A percentile compares a stretch with the other conserved stretches of the same genome.
Conservation (phyloP, 2,113 vertebrate species). For the Theropithecus gelada region DNA sequence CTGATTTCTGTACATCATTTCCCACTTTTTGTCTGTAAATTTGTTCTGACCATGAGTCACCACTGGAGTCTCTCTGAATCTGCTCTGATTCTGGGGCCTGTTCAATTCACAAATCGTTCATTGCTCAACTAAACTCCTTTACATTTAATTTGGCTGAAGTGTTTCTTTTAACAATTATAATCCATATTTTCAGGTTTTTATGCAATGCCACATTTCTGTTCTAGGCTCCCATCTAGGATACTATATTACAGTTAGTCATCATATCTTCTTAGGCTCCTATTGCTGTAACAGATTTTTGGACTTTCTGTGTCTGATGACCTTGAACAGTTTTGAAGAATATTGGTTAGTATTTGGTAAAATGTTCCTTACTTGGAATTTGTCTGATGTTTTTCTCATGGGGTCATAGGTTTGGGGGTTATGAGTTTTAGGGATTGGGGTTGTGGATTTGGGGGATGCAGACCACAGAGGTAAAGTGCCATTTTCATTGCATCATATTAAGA, state of each 20-base stretch:
- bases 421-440: not conserved
- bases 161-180: not conserved
- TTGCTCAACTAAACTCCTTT: too few relatives aligned
- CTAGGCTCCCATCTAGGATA: not conserved
- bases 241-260: not conserved
- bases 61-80: too few relatives aligned
- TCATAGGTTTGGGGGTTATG: not conserved
- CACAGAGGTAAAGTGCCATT: not conserved
- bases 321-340: not conserved
- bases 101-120: too few relatives aligned
- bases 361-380: not conserved
- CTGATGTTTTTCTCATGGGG: not conserved
- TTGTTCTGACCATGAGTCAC: too few relatives aligned
- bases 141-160: too few relatives aligned
- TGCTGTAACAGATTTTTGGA: not conserved
- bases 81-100: too few relatives aligned
- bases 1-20: too few relatives aligned
- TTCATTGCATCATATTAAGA: not conserved
- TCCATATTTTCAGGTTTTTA: not conserved
- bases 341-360: not conserved
- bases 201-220: not conserved
- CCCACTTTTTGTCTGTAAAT: too few relatives aligned
- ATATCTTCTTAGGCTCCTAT: not conserved
- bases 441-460: not conserved
- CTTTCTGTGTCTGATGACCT: not conserved